Conservation (phyloP, 2,113 vertebrate genomes). For the Chlamydotis undulata region DNA sequence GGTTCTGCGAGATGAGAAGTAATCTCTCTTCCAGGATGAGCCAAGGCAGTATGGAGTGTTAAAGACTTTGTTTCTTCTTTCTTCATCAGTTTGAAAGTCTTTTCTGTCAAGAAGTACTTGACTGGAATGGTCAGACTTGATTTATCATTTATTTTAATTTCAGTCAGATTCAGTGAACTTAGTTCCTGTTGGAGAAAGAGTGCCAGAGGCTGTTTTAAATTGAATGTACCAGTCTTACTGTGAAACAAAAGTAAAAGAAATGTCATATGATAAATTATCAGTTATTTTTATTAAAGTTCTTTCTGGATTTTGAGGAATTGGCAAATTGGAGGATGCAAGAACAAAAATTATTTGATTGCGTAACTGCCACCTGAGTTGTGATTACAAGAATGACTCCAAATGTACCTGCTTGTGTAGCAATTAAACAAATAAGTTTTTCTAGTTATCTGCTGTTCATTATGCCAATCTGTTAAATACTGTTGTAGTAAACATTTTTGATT, state of each 20-base stretch:
- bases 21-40: neutral
- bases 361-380: neutral
- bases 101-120: neutral
- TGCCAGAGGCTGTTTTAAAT: neutral
- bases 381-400: neutral
- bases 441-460: neutral
- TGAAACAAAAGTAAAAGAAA: neutral
- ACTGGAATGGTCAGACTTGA: neutral
- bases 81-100: neutral
- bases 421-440: neutral
- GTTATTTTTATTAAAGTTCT: neutral
- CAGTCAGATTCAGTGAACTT: neutral
- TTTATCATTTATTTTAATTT: neutral
- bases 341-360: neutral
- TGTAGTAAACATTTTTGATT: neutral
- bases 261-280: neutral
- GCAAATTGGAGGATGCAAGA: neutral
- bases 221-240: neutral
- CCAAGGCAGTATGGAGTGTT: neutral
- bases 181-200: neutral
- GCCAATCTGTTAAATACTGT: neutral
- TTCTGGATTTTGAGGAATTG: neutral
- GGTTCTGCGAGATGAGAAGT: neutral
- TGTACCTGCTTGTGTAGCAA: neutral
- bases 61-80: neutral